Evolutionary conservation across 2,888 invertebrate species (phyloP).

Genomic region (Folsomia candida): DNA sequence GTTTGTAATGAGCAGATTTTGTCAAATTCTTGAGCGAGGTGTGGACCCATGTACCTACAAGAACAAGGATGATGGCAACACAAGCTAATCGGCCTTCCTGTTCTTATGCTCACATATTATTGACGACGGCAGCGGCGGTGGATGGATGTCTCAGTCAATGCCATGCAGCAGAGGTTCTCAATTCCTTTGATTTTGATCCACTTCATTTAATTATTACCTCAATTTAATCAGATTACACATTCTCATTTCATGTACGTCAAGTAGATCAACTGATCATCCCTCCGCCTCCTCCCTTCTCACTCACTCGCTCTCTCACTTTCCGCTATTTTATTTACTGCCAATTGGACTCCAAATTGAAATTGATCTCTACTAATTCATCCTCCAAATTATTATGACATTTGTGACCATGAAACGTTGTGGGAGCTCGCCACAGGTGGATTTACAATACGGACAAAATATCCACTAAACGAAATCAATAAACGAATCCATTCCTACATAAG

Average conservation of each 20-base stretch:
- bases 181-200: background rate
- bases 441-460: background rate
- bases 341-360: background rate
- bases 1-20: background rate
- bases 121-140: too few species aligned
- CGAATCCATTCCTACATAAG: background rate
- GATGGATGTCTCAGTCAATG: background rate
- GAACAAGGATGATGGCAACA: background rate
- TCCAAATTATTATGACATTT: background rate
- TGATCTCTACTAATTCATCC: background rate
- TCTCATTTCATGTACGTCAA: background rate
- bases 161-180: background rate
- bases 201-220: background rate
- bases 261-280: too few species aligned
- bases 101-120: too few species aligned
- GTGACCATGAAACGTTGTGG: background rate
- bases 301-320: background rate
- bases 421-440: background rate
- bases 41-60: background rate
- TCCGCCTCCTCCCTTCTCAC: too few species aligned
- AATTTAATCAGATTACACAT: background rate
- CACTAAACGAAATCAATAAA: background rate
- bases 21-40: background rate
- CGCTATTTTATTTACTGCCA: background rate
- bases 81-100: background rate